Evolutionary conservation across 2,888 invertebrate species (phyloP).

Genomic region (Hipparchia semele): DNA sequence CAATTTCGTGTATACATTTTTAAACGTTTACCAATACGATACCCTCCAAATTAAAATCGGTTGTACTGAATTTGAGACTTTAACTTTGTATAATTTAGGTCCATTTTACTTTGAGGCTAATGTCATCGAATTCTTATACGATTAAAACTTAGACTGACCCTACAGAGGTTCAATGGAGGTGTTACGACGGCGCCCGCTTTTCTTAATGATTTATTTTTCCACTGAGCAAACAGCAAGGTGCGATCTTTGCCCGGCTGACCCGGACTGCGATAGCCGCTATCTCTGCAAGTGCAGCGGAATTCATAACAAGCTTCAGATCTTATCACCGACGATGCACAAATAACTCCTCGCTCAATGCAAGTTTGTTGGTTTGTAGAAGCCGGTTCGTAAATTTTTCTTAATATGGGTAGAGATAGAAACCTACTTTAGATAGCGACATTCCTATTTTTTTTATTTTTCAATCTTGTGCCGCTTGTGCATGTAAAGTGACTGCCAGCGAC

Average conservation of each 20-base stretch:
- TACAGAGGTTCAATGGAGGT: neutral
- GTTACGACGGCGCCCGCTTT: constrained; percentile 14
- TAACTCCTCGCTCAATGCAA: neutral
- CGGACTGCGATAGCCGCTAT: constrained; percentile 56
- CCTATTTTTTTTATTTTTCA: no score
- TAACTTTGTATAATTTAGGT: no score
- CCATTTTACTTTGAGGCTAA: no score
- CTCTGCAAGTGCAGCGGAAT: constrained; percentile 50
- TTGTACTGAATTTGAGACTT: no score
- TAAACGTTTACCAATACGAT: no score
- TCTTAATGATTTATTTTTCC: constrained; percentile 44
- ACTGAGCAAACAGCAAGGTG: constrained; percentile 49
- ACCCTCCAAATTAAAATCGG: no score
- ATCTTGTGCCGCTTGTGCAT: no score
- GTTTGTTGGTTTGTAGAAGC: constrained; percentile 19
- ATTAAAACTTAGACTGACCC: no score
- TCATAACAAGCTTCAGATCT: constrained; percentile 43
- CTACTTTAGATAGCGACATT: neutral
- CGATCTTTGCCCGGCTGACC: constrained; percentile 56
- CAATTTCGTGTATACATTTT: no score
- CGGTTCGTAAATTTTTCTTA: constrained; percentile 5
- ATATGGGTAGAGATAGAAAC: neutral
- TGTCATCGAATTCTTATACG: no score
- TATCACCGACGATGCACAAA: constrained; percentile 40
- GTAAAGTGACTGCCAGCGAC: no score